Conservation (phyloP, 2,888 invertebrate species). For the Melikaiella ostensackeni region DNA sequence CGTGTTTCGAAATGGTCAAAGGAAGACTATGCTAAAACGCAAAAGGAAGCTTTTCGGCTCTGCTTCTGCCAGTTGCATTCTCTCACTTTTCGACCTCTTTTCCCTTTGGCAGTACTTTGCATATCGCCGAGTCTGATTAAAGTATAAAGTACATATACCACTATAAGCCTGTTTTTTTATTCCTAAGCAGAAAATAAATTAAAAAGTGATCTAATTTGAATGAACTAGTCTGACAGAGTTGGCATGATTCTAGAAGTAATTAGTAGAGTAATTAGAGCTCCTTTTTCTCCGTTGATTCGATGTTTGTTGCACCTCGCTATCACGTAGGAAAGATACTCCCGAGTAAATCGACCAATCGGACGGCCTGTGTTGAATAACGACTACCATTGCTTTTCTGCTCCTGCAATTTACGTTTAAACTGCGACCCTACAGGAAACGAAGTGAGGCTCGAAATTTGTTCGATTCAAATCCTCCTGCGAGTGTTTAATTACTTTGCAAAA, state of each 20-base stretch:
- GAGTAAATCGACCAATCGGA: slow-evolving; percentile 17
- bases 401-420: slow-evolving; percentile 40
- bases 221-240: not conserved
- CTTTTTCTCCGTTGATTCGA: not conserved
- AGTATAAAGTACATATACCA: not conserved
- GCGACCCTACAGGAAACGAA: slow-evolving; percentile 41
- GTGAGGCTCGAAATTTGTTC: slow-evolving; percentile 9
- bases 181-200: not conserved
- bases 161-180: not conserved
- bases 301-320: not conserved
- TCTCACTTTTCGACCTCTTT: slow-evolving; percentile 38
- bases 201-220: not conserved
- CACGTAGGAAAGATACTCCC: not conserved
- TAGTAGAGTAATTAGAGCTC: not conserved
- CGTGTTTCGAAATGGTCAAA: slow-evolving; percentile 56
- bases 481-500: slow-evolving; percentile 34
- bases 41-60: slow-evolving; percentile 49
- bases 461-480: not conserved
- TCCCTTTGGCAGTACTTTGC: not conserved
- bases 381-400: slow-evolving; percentile 42
- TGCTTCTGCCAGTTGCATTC: slow-evolving; percentile 53
- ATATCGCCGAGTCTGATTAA: not conserved
- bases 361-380: slow-evolving; percentile 40
- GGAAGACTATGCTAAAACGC: slow-evolving; percentile 45
- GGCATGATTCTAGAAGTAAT: not conserved